Evolutionary conservation across 2,888 invertebrate species (phyloP).

Genomic region (Mystacides longicornis): DNA sequence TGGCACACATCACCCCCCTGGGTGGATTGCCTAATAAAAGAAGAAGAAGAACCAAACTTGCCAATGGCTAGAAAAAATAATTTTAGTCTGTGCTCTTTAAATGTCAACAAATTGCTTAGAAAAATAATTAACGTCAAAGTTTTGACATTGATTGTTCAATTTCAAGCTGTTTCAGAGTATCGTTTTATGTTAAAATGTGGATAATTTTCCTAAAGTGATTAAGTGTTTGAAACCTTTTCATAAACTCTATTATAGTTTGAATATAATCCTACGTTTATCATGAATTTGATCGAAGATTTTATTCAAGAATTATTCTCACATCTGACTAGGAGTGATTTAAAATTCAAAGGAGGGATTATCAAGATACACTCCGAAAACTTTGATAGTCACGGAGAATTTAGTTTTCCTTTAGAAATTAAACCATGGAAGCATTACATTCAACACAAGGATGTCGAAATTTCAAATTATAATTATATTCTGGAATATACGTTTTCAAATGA

Average conservation of each 20-base stretch:
- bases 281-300: not conserved
- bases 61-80: no score
- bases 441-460: constrained; percentile 12
- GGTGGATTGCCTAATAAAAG: no score
- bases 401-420: constrained; percentile 50
- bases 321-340: constrained; percentile 22
- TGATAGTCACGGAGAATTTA: constrained; percentile 53
- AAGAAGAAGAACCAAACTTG: no score
- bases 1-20: no score
- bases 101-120: no score
- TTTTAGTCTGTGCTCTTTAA: no score
- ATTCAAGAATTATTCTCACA: constrained; percentile 20
- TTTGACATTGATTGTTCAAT: not conserved
- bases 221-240: no score
- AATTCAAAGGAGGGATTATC: constrained; percentile 33
- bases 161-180: no score
- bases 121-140: not conserved
- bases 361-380: constrained; percentile 54
- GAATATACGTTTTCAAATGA: constrained; percentile 8
- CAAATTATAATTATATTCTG: constrained; percentile 27
- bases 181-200: no score
- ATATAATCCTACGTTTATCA: no score
- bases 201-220: no score
- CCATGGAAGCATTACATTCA: constrained; percentile 47
- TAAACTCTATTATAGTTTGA: no score